phyloP scores from a whole-genome alignment of 1,140 invertebrate genomes.

The Zaprionus tsacasi region DNA sequence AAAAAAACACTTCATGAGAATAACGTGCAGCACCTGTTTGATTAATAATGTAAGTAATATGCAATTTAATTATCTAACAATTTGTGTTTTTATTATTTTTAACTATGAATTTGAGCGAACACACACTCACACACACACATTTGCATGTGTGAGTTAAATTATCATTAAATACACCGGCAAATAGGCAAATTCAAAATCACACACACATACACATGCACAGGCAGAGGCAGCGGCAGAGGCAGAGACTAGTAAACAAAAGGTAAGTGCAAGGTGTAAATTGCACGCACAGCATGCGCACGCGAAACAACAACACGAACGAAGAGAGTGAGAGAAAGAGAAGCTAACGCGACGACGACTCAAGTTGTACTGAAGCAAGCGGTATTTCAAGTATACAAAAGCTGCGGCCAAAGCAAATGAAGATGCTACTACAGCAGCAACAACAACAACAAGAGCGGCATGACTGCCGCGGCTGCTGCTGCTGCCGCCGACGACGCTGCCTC shows the following conservation, averaged over 20 bases:
- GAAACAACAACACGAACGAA: conserved; percentile 18
- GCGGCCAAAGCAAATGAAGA: conserved; percentile 61
- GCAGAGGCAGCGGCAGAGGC: neutral
- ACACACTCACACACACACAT: neutral
- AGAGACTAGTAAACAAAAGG: conserved; percentile 65
- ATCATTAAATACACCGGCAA: conserved; percentile 74
- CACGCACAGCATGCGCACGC: conserved; percentile 25
- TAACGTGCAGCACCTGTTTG: conserved; percentile 35
- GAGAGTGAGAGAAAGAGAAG: conserved; percentile 10
- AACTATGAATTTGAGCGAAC: neutral
- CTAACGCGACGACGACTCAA: conserved; percentile 65
- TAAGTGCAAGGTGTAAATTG: conserved; percentile 57
- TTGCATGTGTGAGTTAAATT: conserved; percentile 52
- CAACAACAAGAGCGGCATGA: conserved; percentile 5
- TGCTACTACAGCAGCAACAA: conserved; percentile 44
- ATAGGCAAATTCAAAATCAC: conserved; percentile 35
- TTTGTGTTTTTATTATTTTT: neutral
- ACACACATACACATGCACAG: conserved; percentile 23
- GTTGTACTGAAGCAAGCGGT: conserved; percentile 76
- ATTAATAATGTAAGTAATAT: conserved; percentile 31
- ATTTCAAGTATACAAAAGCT: conserved; percentile 78
- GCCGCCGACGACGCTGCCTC: neutral
- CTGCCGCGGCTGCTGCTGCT: neutral
- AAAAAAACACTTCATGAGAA: conserved; percentile 16
- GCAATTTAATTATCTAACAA: conserved; percentile 18